phyloP scores from a whole-genome alignment of 1,140 invertebrate genomes.

The Pararge aegeria region DNA sequence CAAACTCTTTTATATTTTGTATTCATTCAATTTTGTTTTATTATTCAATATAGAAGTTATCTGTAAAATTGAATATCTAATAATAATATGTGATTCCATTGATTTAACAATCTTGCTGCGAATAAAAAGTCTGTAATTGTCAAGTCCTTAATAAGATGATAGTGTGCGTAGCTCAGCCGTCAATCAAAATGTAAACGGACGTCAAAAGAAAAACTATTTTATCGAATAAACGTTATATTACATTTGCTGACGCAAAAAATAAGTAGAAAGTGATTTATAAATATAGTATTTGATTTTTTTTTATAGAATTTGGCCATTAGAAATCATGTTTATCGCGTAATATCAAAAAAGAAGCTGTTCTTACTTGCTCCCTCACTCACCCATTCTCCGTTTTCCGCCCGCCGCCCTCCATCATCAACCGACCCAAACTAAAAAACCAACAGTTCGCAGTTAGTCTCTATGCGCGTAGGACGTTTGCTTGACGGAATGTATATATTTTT shows the following conservation, averaged over 20 bases:
- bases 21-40: no score
- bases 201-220: slow-evolving; percentile 33
- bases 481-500: slow-evolving; percentile 77
- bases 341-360: slow-evolving; percentile 42
- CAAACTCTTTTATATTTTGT: no score
- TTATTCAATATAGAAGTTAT: no score
- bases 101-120: no score
- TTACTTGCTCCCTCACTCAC: slow-evolving; percentile 57
- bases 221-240: not conserved
- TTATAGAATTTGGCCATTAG: not conserved
- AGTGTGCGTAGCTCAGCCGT: slow-evolving; percentile 12
- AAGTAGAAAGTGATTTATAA: slow-evolving; percentile 3
- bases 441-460: slow-evolving; percentile 76
- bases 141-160: not conserved
- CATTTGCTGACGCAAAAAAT: not conserved
- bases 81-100: no score
- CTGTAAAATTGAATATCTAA: no score
- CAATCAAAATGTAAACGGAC: slow-evolving; percentile 34
- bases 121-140: not conserved
- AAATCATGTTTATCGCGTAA: not conserved
- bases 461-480: slow-evolving; percentile 61
- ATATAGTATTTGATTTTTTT: not conserved
- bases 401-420: slow-evolving; percentile 62
- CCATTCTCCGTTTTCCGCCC: slow-evolving; percentile 71
- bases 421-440: slow-evolving; percentile 65